Evolutionary conservation across 1,140 invertebrate species (phyloP).

Genomic region (Paramacrobiotus metropolitanus): DNA sequence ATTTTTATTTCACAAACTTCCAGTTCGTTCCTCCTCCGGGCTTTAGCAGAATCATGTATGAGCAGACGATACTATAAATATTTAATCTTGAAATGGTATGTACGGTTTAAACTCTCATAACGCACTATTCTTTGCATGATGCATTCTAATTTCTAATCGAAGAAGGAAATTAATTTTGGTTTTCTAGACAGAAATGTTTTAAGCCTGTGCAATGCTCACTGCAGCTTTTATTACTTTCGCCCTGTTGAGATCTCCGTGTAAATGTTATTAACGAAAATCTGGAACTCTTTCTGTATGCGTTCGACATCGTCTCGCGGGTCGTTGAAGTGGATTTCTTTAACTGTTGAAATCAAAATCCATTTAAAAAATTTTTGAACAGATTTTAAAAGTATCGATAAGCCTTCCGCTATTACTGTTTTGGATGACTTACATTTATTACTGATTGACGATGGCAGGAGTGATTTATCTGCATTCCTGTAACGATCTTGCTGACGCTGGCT

Average conservation of each 20-base stretch:
- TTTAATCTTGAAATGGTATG: slow-evolving; percentile 1
- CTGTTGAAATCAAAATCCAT: neutral
- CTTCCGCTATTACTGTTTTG: neutral
- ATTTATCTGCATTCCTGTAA: neutral
- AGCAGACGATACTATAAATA: slow-evolving; percentile 77
- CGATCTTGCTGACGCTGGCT: neutral
- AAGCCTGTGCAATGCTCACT: neutral
- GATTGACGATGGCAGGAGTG: neutral
- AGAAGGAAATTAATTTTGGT: neutral
- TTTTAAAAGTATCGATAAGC: neutral
- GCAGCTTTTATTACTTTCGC: neutral
- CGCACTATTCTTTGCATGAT: neutral
- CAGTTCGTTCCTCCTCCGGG: slow-evolving; percentile 55
- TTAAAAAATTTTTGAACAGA: neutral
- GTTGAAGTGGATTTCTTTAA: neutral
- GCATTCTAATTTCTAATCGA: neutral
- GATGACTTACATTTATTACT: neutral
- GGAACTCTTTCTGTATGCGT: neutral
- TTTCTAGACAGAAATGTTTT: neutral
- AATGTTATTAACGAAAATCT: neutral
- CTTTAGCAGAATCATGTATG: slow-evolving; percentile 85
- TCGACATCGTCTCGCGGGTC: neutral
- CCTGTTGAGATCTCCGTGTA: neutral
- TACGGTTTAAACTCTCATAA: neutral
- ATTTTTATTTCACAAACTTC: slow-evolving; percentile 75